These are phyloP conservation scores for Chloromyia formosa DNA, from an alignment of 2,888 invertebrate species.

Conservation along the genomic window DNA sequence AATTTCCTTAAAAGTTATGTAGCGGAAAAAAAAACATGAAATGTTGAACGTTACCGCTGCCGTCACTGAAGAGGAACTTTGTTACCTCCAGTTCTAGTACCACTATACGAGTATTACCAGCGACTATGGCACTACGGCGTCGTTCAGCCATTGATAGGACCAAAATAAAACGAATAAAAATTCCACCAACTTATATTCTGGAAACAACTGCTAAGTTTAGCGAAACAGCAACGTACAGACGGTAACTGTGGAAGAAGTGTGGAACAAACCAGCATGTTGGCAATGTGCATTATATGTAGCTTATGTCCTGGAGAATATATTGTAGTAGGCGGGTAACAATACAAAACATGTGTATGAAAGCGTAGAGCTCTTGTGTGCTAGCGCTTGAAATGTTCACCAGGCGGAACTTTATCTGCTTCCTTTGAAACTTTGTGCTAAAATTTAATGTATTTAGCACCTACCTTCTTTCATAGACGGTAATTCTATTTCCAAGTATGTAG, in stretches of 20 bases:
- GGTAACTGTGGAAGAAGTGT: not conserved
- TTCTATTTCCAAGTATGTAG: conserved; percentile 17
- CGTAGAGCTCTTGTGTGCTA: too few relatives aligned
- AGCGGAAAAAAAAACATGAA: not conserved
- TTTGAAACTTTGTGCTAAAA: conserved; percentile 34
- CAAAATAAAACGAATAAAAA: not conserved
- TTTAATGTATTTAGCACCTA: conserved; percentile 42
- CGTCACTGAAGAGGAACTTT: too few relatives aligned
- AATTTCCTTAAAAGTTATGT: conserved; percentile 3
- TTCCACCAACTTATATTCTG: not conserved
- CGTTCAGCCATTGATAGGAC: not conserved
- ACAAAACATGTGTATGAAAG: too few relatives aligned
- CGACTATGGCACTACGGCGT: not conserved
- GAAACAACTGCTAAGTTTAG: conserved; percentile 7
- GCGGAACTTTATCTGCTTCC: conserved; percentile 11
- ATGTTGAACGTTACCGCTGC: too few relatives aligned
- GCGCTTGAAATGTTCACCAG: not conserved
- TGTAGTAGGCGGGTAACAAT: too few relatives aligned
- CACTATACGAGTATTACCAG: too few relatives aligned
- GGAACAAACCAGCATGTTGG: not conserved
- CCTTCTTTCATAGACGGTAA: conserved; percentile 22
- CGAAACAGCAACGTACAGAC: not conserved
- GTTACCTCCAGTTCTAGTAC: too few relatives aligned
- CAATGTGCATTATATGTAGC: not conserved
- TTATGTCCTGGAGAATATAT: too few relatives aligned